A percentile compares a stretch with the other conserved stretches of the same genome.
phyloP scores from a whole-genome alignment of 2,888 invertebrate species.

The Pseudococcus viburni region DNA sequence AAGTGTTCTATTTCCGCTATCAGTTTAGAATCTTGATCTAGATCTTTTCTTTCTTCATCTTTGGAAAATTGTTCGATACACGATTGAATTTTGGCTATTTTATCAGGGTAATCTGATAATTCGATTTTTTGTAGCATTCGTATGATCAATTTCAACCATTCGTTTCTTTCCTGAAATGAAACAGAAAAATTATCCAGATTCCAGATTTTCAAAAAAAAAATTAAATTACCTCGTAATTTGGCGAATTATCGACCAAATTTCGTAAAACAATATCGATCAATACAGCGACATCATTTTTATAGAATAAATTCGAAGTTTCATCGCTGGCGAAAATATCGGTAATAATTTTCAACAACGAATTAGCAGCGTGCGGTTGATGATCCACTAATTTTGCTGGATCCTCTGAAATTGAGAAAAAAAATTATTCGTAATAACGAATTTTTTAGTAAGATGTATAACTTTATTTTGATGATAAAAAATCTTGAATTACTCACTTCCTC shows the following conservation, averaged over 20 bases:
- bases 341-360: slow-evolving; percentile 90
- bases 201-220: not conserved
- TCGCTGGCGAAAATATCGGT: slow-evolving; percentile 87
- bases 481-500: slow-evolving; percentile 80
- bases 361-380: slow-evolving; percentile 83
- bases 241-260: slow-evolving; percentile 89
- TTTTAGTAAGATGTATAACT: no score
- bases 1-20: slow-evolving; percentile 48
- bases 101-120: slow-evolving; percentile 26
- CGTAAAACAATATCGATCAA: slow-evolving; percentile 93
- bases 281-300: slow-evolving; percentile 95
- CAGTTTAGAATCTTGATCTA: slow-evolving; percentile 24
- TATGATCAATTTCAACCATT: slow-evolving; percentile 43
- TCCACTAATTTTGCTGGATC: slow-evolving; percentile 90
- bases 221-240: slow-evolving; percentile 82
- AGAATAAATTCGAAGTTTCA: slow-evolving; percentile 88
- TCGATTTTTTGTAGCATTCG: slow-evolving; percentile 49
- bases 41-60: slow-evolving; percentile 49
- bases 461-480: slow-evolving; percentile 10
- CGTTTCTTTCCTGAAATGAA: slow-evolving; percentile 29
- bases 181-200: not conserved
- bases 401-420: slow-evolving; percentile 76
- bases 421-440: not conserved
- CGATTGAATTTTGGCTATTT: slow-evolving; percentile 34
- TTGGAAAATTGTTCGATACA: slow-evolving; percentile 40